phyloP scores from a whole-genome alignment of 2,113 vertebrate species.

The Anarhynchus alexandrinus region DNA sequence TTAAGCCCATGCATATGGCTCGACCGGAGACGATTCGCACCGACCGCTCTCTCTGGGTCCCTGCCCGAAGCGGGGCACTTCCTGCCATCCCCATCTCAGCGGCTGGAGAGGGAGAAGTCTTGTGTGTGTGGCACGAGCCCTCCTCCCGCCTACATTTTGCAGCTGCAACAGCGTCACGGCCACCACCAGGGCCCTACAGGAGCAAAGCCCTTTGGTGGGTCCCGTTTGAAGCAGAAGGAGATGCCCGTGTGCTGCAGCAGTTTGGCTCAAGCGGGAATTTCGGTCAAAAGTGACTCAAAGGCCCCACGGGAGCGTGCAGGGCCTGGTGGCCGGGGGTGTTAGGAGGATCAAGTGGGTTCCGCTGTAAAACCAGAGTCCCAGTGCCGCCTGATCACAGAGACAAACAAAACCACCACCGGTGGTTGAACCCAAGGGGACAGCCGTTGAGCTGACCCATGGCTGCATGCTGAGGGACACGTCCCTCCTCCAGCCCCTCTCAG shows the following conservation, averaged over 20 bases:
- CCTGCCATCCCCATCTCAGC: neutral
- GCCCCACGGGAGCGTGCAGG: rapidly evolving
- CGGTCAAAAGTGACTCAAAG: neutral
- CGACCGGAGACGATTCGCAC: neutral
- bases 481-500: neutral
- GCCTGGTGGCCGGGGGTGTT: rapidly evolving
- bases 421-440: neutral
- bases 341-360: too few species aligned
- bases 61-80: neutral
- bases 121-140: rapidly evolving
- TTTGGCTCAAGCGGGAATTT: neutral
- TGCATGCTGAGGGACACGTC: rapidly evolving
- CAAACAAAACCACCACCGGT: neutral
- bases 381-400: too few species aligned
- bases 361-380: neutral
- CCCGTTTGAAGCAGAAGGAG: neutral
- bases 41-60: neutral
- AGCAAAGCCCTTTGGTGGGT: neutral
- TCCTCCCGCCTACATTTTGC: too few species aligned
- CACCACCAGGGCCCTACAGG: neutral
- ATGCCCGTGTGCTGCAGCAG: neutral
- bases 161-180: neutral
- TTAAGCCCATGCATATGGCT: neutral
- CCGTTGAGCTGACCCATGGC: neutral
- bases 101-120: neutral